These are phyloP conservation scores for Ostrea edulis DNA, from an alignment of 1,140 invertebrate species.

Conservation along the genomic window DNA sequence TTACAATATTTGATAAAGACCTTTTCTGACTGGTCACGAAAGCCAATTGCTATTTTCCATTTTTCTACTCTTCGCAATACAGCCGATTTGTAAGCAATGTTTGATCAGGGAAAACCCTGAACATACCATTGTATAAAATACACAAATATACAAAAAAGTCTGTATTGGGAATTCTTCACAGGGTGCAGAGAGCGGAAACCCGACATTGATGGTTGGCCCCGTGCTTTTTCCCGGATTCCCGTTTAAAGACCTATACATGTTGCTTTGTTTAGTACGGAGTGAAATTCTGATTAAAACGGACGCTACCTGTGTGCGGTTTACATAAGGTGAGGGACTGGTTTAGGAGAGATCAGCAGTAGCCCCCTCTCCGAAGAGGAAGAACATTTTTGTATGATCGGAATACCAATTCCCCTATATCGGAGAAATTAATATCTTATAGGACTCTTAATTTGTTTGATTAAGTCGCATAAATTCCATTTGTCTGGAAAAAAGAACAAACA, in stretches of 20 bases:
- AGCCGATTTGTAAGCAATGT: not conserved
- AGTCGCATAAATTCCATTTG: slow-evolving; percentile 8
- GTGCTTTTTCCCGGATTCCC: not conserved
- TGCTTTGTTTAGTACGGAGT: not conserved
- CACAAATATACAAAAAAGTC: not conserved
- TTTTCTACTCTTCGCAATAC: not conserved
- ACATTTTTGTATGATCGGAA: not conserved
- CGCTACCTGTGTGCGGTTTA: not conserved
- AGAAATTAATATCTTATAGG: not conserved
- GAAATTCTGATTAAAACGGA: not conserved
- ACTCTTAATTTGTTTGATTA: slow-evolving; percentile 20
- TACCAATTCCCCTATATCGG: not conserved
- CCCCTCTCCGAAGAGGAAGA: not conserved
- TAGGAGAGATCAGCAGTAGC: not conserved
- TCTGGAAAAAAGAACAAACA: not conserved
- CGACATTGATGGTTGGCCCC: not conserved
- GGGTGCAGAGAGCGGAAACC: not conserved
- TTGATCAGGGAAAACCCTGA: slow-evolving; percentile 13
- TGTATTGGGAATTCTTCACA: not conserved
- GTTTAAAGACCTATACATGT: not conserved
- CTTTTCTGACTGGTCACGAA: slow-evolving; percentile 24
- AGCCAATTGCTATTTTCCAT: slow-evolving; percentile 16
- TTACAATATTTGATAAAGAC: slow-evolving; percentile 15
- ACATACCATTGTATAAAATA: not conserved
- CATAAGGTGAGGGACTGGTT: not conserved